Base-by-base conservation (phyloP, 1,140 invertebrate species). In the Rhopalosiphum padi region DNA sequence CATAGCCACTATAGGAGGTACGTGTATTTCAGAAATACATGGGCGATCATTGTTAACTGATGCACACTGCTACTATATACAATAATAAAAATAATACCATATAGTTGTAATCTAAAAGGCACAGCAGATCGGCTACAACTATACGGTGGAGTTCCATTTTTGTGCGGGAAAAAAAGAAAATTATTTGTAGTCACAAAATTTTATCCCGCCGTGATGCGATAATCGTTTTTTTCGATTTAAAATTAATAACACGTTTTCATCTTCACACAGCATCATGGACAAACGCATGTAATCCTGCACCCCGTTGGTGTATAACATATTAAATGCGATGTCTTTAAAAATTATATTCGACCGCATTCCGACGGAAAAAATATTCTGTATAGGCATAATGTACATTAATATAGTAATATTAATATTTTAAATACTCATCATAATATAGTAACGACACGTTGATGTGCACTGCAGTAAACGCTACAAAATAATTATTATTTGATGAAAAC, bases 271-370 rank as follows among this genome's bases (percentile, higher is more conserved):
- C 15, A n/a, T 4, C 25, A 35, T 15, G 4, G n/a, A n/a, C n/a
- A 68, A 9, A 77, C 60, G 60, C 30, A 68, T n/a, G 30, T 1
- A n/a, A 68, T 30, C 60, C 11, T 77, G 30, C 60, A 77, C 60
- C 60, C 60, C 5, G 4, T 77, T 15, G 60, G 4, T 77, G 60
- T 35, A n/a, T n/a, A 77, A 18, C 18, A 77, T n/a, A 77, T 77
- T 77, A 77, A n/a, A n/a, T 77, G 60, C 15, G n/a, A n/a, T 77
- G n/a, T 77, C 30, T 77, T 77, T 77, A 77, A 77, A 77, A 77
- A 77, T 77, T n/a, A 6, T n/a, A n/a, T 77, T 77, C 30, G 30
- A 77, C 60, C 30, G 30, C 30, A 77, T 77, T 77, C n/a, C 60
- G 15, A n/a, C 4, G 60, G 15, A 77, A n/a, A 68, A 18, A n/a